Conservation (phyloP, 2,797 vertebrate genomes). For the Sebastes taczanowskii region DNA sequence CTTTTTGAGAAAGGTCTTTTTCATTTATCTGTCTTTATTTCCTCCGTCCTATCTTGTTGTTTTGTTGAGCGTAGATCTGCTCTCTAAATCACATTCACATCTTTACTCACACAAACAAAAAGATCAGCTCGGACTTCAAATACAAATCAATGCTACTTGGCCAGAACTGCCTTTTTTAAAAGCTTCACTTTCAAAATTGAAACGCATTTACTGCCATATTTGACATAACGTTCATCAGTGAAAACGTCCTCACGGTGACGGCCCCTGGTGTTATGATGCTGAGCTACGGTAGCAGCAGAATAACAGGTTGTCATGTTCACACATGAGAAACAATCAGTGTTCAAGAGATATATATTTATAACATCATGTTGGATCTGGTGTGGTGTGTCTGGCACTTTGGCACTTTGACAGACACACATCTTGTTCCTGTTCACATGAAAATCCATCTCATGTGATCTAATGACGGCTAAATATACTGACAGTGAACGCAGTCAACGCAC, state of each 20-base stretch:
- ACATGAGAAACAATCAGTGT: not conserved
- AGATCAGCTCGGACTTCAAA: not conserved
- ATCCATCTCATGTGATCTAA: slow-evolving; percentile 18
- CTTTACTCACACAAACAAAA: not conserved
- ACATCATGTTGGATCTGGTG: not conserved
- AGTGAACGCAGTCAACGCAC: not conserved
- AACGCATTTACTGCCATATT: not conserved
- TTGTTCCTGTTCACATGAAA: slow-evolving; percentile 7
- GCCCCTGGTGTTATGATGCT: not conserved
- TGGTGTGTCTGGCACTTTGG: not conserved
- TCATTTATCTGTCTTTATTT: no score
- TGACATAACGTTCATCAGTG: not conserved
- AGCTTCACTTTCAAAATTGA: not conserved
- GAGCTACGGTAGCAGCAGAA: not conserved
- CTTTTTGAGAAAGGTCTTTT: no score
- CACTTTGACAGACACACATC: slow-evolving; percentile 3
- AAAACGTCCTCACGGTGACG: not conserved
- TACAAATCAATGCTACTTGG: not conserved
- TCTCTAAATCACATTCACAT: not conserved
- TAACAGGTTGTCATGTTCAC: not conserved
- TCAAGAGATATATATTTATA: slow-evolving; percentile 10
- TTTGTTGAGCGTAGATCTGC: no score
- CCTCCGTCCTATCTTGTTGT: no score
- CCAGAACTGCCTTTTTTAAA: not conserved
- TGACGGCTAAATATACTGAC: slow-evolving; percentile 27